Conservation (phyloP, 2,888 invertebrate genomes). For the Drosophila longiperda region DNA sequence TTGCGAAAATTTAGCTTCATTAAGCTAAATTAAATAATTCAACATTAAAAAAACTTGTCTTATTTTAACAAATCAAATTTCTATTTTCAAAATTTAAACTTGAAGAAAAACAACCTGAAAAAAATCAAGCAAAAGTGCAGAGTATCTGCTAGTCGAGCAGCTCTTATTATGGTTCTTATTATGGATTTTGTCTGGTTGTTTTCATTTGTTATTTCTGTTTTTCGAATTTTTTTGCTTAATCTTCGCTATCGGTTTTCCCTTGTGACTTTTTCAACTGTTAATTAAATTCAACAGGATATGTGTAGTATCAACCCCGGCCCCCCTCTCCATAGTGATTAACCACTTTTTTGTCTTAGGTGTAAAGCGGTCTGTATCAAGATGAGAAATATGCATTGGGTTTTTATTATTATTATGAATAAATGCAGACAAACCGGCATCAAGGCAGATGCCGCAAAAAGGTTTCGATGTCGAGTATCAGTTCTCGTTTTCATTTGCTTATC, state of each 20-base stretch:
- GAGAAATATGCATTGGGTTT: constrained; percentile 60
- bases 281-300: constrained; percentile 73
- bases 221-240: constrained; percentile 19
- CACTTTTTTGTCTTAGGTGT: constrained; percentile 7
- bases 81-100: neutral
- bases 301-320: neutral
- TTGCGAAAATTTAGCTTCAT: neutral
- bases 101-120: neutral
- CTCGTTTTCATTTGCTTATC: constrained; percentile 57
- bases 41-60: neutral
- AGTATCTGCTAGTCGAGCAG: neutral
- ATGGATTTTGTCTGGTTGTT: constrained; percentile 28
- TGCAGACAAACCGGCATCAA: constrained; percentile 10
- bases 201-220: constrained; percentile 17
- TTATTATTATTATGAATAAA: constrained; percentile 33
- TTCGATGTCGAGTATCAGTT: constrained; percentile 10
- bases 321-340: neutral
- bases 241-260: constrained; percentile 37
- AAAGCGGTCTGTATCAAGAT: constrained; percentile 8
- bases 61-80: neutral
- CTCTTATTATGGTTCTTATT: constrained; percentile 29
- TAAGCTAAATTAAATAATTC: neutral
- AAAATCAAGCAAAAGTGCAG: neutral
- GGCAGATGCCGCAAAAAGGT: constrained; percentile 30
- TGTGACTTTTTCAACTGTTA: constrained; percentile 67